Conservation (phyloP, 2,888 invertebrate species). For the Prosopocoilus inquinatus region DNA sequence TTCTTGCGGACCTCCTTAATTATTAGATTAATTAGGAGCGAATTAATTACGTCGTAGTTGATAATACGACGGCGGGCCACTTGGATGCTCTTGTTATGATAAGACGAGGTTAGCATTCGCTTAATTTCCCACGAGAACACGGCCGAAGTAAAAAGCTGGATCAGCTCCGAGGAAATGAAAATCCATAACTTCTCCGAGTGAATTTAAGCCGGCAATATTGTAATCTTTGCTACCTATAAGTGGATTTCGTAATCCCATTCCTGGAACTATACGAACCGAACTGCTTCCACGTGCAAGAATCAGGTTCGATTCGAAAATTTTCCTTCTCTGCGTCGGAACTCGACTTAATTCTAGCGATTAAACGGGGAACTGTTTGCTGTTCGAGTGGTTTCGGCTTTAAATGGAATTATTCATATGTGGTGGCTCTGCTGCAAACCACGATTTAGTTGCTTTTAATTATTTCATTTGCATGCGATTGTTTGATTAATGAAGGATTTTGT, state of each 20-base stretch:
- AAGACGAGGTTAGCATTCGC: conserved; percentile 31
- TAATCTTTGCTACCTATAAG: conserved; percentile 32
- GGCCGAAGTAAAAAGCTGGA: conserved; percentile 40
- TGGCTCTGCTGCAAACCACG: no score
- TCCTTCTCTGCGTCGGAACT: no score
- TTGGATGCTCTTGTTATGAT: background rate
- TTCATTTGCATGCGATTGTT: no score
- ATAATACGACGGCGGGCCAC: background rate
- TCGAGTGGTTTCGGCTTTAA: no score
- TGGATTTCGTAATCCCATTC: conserved; percentile 23
- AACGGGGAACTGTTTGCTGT: no score
- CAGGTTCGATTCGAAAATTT: no score
- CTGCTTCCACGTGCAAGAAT: background rate
- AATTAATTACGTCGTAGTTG: background rate
- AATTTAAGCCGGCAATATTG: conserved; percentile 35
- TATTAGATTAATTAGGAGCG: background rate
- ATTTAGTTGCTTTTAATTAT: no score
- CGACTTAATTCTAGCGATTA: no score
- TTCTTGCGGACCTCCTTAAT: background rate
- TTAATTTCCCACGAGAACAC: conserved; percentile 43
- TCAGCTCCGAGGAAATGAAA: conserved; percentile 43
- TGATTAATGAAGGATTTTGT: no score
- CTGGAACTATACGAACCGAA: background rate
- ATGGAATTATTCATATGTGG: no score
- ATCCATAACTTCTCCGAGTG: conserved; percentile 41